Evolutionary conservation across 2,797 vertebrate genomes (phyloP).

Genomic region (Lycodopsis pacificus): DNA sequence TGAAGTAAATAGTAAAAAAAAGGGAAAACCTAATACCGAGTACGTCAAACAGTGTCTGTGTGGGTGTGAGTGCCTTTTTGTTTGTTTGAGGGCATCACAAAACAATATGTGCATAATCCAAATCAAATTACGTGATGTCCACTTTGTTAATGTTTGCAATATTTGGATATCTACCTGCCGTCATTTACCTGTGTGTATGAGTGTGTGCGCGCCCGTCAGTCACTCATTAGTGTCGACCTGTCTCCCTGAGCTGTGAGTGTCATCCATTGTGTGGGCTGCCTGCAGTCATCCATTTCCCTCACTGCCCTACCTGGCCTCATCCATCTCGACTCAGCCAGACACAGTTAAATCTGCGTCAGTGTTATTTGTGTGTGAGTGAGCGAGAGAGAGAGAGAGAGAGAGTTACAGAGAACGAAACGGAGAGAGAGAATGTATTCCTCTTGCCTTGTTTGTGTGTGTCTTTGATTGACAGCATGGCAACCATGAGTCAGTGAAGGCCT

Average conservation of each 20-base stretch:
- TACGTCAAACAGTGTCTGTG: neutral
- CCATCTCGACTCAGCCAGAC: constrained; percentile 69
- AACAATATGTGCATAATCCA: constrained; percentile 10
- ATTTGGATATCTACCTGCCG: constrained; percentile 22
- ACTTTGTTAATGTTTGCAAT: constrained; percentile 21
- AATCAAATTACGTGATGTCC: constrained; percentile 28
- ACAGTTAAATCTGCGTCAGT: constrained; percentile 56
- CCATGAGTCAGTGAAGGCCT: constrained; percentile 48
- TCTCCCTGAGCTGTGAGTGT: constrained; percentile 64
- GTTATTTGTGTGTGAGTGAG: constrained; percentile 12
- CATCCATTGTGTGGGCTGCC: constrained; percentile 74
- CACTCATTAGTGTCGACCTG: constrained; percentile 72
- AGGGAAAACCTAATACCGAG: neutral
- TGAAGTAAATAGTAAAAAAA: constrained; percentile 7
- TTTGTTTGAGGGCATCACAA: constrained; percentile 12
- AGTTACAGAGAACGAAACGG: neutral
- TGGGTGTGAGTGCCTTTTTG: neutral
- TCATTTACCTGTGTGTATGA: constrained; percentile 34
- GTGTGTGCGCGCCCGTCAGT: constrained; percentile 32
- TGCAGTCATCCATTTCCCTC: constrained; percentile 70
- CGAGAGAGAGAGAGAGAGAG: neutral
- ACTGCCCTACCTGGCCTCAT: constrained; percentile 67
- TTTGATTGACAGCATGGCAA: constrained; percentile 65
- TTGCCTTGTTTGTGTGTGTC: constrained; percentile 45
- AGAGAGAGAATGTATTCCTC: constrained; percentile 10